Conservation (phyloP, 2,113 vertebrate species). For the Channa maculata region DNA sequence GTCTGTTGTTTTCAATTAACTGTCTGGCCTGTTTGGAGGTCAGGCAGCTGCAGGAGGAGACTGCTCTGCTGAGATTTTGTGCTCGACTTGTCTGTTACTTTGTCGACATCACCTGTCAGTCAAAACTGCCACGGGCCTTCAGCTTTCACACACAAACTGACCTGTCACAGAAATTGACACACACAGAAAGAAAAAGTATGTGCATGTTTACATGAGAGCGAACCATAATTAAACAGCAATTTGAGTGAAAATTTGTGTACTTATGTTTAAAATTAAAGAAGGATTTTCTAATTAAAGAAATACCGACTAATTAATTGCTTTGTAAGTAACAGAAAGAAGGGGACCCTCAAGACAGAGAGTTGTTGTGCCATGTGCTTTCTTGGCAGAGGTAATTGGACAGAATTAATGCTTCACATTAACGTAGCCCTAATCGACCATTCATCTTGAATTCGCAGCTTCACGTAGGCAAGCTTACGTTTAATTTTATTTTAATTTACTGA, state of each 20-base stretch:
- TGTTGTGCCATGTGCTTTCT: conserved; percentile 56
- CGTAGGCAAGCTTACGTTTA: conserved; percentile 31
- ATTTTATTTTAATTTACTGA: conserved; percentile 47
- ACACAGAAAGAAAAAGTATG: background rate
- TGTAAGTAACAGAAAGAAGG: conserved; percentile 55
- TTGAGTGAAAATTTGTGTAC: conserved; percentile 37
- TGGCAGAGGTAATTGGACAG: conserved; percentile 62
- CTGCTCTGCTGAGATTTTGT: conserved; percentile 60
- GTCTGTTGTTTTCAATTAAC: conserved; percentile 68
- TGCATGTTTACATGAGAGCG: conserved; percentile 19
- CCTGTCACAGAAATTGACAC: conserved; percentile 23
- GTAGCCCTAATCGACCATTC: conserved; percentile 38
- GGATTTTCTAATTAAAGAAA: conserved; percentile 66
- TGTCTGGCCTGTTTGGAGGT: conserved; percentile 71
- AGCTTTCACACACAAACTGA: conserved; percentile 32
- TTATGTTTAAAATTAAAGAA: conserved; percentile 68
- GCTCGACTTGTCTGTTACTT: conserved; percentile 63
- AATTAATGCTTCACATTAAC: conserved; percentile 72
- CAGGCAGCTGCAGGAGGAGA: conserved; percentile 66
- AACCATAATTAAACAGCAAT: conserved; percentile 51
- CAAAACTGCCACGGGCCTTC: conserved; percentile 55
- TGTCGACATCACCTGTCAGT: conserved; percentile 71
- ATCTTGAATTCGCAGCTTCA: conserved; percentile 46
- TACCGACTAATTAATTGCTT: conserved; percentile 72
- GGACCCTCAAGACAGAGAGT: conserved; percentile 51